Evolutionary conservation across 2,888 invertebrate species (phyloP).

Genomic region (Dasypolia templi): DNA sequence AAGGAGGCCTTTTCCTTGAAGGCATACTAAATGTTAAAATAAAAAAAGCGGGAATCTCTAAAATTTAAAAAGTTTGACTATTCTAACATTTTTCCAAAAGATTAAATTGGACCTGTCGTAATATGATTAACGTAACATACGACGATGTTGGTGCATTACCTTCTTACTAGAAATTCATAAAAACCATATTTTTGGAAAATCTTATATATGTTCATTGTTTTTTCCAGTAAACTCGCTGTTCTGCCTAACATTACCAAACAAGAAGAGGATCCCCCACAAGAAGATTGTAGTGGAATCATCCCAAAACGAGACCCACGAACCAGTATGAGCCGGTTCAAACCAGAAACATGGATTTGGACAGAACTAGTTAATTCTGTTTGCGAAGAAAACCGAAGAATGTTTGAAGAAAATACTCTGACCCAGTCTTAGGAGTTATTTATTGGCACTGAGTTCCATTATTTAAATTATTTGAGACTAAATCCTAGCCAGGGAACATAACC

Average conservation of each 20-base stretch:
- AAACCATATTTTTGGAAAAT: no score
- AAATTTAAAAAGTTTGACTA: no score
- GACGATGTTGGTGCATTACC: no score
- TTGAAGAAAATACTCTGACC: conserved; percentile 45
- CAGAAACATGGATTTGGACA: conserved; percentile 56
- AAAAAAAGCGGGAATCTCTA: no score
- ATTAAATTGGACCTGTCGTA: no score
- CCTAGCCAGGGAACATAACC: background rate
- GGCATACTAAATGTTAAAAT: no score
- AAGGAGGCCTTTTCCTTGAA: no score
- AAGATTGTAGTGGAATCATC: conserved; percentile 73
- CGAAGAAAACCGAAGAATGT: conserved; percentile 37
- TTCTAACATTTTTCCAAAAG: no score
- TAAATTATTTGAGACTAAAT: background rate
- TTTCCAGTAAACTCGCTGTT: conserved; percentile 79
- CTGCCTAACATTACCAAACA: conserved; percentile 83
- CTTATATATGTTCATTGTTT: no score
- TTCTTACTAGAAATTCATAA: no score
- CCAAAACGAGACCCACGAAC: conserved; percentile 83
- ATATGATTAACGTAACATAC: no score
- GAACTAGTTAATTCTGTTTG: conserved; percentile 56
- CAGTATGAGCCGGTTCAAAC: conserved; percentile 78
- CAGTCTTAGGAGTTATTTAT: conserved; percentile 42
- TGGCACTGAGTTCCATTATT: conserved; percentile 31
- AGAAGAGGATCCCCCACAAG: conserved; percentile 71